Evolutionary conservation across 2,888 invertebrate species (phyloP).

Genomic region (Muschampia plurimacula): DNA sequence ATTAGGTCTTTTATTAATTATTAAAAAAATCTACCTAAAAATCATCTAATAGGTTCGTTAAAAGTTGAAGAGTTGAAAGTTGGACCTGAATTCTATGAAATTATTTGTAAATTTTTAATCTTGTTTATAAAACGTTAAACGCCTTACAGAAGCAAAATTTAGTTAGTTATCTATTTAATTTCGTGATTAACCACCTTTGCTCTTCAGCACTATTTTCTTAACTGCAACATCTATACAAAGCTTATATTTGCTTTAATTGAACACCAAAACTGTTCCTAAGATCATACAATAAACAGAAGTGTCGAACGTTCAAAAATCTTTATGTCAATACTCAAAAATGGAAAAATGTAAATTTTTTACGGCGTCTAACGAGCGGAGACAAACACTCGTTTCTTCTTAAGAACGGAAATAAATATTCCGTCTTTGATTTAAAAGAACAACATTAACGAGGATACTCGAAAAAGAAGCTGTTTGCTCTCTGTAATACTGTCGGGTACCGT

Average conservation of each 20-base stretch:
- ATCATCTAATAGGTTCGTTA: no score
- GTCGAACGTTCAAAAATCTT: slow-evolving; percentile 56
- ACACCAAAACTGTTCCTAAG: slow-evolving; percentile 8
- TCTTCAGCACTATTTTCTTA: slow-evolving; percentile 12
- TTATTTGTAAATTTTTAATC: no score
- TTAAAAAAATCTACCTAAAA: no score
- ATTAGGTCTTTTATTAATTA: neutral
- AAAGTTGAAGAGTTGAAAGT: no score
- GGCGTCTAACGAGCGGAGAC: slow-evolving; percentile 58
- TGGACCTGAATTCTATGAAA: no score
- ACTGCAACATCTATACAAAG: slow-evolving; percentile 15
- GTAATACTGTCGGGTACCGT: slow-evolving; percentile 35
- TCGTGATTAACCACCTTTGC: neutral
- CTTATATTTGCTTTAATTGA: slow-evolving; percentile 1
- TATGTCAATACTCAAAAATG: slow-evolving; percentile 64
- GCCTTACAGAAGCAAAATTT: no score
- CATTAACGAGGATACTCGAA: slow-evolving; percentile 53
- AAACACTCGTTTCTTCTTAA: slow-evolving; percentile 44
- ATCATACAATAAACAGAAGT: slow-evolving; percentile 34
- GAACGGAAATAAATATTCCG: slow-evolving; percentile 58
- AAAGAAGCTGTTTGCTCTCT: slow-evolving; percentile 42
- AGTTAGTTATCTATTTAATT: no score
- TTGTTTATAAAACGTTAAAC: no score
- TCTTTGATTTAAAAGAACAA: slow-evolving; percentile 57
- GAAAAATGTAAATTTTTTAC: slow-evolving; percentile 63